Conservation (phyloP, 1,140 invertebrate genomes). For the Drosophila dunni region DNA sequence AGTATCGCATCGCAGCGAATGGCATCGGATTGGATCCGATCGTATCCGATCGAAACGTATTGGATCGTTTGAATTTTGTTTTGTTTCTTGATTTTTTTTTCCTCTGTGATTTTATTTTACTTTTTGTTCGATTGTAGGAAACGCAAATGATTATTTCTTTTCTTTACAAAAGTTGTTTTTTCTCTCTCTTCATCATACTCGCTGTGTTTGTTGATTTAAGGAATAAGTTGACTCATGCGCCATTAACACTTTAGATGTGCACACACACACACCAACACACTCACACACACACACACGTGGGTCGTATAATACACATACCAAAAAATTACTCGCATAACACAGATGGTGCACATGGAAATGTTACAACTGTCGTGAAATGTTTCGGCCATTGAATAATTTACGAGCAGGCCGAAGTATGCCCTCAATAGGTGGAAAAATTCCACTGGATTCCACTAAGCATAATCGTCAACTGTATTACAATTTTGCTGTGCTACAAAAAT, state of each 20-base stretch:
- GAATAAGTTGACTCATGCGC: conserved; percentile 78
- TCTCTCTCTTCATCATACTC: conserved; percentile 3
- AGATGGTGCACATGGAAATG: conserved; percentile 49
- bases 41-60: conserved; percentile 29
- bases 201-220: conserved; percentile 74
- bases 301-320: conserved; percentile 41
- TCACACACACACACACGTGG: conserved; percentile 20
- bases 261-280: conserved; percentile 52
- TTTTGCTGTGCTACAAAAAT: too few species aligned
- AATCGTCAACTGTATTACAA: neutral
- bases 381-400: conserved; percentile 20
- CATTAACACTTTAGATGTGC: conserved; percentile 73
- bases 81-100: conserved; percentile 25
- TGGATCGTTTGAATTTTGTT: conserved; percentile 55
- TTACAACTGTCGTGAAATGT: conserved; percentile 50
- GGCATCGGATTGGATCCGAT: conserved; percentile 14
- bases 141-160: conserved; percentile 68
- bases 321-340: conserved; percentile 24
- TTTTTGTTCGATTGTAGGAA: conserved; percentile 41
- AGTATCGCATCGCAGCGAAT: conserved; percentile 13
- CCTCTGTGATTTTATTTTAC: neutral
- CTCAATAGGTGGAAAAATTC: neutral
- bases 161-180: conserved; percentile 18
- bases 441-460: neutral
- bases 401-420: conserved; percentile 12